Base-by-base conservation (phyloP, 2,113 vertebrate species). In the Campylorhamphus procurvoides region DNA sequence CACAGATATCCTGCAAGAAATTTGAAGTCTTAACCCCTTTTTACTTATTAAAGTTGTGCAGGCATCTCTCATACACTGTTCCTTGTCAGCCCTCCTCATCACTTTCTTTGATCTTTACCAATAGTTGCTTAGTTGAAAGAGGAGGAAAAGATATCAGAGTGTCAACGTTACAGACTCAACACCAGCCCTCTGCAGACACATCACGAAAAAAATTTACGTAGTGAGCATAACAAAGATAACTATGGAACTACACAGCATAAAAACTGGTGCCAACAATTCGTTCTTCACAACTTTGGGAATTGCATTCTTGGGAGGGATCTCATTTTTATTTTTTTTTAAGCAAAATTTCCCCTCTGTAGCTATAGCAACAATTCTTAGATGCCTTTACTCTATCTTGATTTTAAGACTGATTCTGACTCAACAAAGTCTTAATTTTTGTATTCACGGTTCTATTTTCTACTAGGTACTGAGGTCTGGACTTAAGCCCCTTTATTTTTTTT, bases 171-270 rank as follows among this genome's bases (percentile, higher is more conserved):
- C 79, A 95, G 93, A 96, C 91, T 96, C 95, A 94, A 95, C 85
- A 90, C 28, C 89, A 93, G 71, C 71, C 33, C 47, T 81, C 71
- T 39, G 55, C 80, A 96, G 90, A 96, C 76, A 91, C 58, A 95
- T 84, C 69, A 78, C 79, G 28, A 63, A 75, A 60, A 60, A 92
- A 82, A 92, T 50, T 56, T 53, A 92, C 0, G 0, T 35, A 66
- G 84, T 93, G 84, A 97, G 94, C 94, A 96, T 67, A 97, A 94
- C 79, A 87, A 87, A 95, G 92, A 84, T 92, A 97, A 94, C 83
- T 75, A 9, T 17, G 46, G 73, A 93, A 72, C 44, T 92, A 74
- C 27, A 56, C 27, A 23, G 60, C 2, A 2, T 86, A 68, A 93
- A 84, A 95, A 73, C 6, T 33, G 31, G 69, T 1, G 0, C 49